These are phyloP conservation scores for Drepana arcuata DNA, from an alignment of 1,140 invertebrate genomes.

Conservation along the genomic window DNA sequence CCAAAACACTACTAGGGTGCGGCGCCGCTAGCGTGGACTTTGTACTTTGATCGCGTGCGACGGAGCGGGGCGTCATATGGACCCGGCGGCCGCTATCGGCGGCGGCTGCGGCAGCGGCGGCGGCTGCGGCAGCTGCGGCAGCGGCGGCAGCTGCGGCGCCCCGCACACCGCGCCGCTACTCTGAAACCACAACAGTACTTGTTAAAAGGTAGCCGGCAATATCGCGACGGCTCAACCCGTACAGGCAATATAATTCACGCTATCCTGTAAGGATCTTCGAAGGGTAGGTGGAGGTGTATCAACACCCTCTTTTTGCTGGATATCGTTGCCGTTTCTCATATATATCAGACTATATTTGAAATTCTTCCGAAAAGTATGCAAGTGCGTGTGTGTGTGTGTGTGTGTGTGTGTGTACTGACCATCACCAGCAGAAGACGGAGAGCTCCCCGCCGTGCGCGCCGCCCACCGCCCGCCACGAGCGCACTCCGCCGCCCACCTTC, in stretches of 20 bases:
- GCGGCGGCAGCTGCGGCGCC: neutral
- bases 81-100: neutral
- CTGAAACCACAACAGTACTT: no score
- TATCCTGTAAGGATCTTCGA: no score
- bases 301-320: no score
- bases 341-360: no score
- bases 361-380: no score
- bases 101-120: neutral
- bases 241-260: no score
- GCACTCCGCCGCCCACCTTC: slow-evolving; percentile 77
- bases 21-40: slow-evolving; percentile 2
- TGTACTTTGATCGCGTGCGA: neutral
- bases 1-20: slow-evolving; percentile 35
- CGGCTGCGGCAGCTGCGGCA: neutral
- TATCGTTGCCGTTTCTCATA: no score
- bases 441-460: slow-evolving; percentile 79
- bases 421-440: slow-evolving; percentile 83
- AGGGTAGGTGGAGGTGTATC: no score
- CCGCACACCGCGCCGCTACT: neutral
- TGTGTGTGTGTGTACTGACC: slow-evolving; percentile 9
- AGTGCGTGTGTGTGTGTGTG: neutral
- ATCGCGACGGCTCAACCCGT: no score
- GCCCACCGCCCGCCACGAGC: slow-evolving; percentile 76
- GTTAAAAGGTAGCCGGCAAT: no score
- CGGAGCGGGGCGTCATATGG: neutral